phyloP scores from a whole-genome alignment of 2,888 invertebrate genomes.

The Heterodera filipjevi region DNA sequence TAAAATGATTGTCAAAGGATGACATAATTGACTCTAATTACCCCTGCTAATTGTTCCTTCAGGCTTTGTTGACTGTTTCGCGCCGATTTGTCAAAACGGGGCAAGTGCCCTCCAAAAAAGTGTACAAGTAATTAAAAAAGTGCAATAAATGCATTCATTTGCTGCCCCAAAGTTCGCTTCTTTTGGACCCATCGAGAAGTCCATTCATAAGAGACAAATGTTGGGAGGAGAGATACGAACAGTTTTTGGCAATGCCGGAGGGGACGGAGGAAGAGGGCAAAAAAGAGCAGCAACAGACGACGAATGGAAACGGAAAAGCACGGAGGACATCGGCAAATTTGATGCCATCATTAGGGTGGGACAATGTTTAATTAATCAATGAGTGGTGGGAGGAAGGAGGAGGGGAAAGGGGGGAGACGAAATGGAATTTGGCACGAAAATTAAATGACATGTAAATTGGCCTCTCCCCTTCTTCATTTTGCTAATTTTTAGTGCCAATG shows the following conservation, averaged over 20 bases:
- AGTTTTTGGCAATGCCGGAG: background rate
- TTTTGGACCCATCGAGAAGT: slow-evolving; percentile 12
- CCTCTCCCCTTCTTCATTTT: no score
- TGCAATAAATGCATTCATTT: background rate
- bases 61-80: slow-evolving; percentile 11
- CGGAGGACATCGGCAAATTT: background rate
- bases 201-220: background rate
- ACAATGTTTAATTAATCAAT: background rate
- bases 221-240: background rate
- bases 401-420: background rate
- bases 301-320: background rate
- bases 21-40: background rate
- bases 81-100: slow-evolving; percentile 21
- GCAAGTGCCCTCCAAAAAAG: slow-evolving; percentile 8
- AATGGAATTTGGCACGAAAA: background rate
- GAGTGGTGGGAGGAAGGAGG: background rate
- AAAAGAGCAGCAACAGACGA: background rate
- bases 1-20: background rate
- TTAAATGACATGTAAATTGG: no score
- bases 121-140: background rate
- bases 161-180: background rate
- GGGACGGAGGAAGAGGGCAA: background rate
- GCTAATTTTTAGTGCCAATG: background rate
- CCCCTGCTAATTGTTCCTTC: no score
- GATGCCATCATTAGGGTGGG: background rate